These are phyloP conservation scores for Halcyon badia DNA, from an alignment of 2,797 vertebrate species.

Conservation along the genomic window DNA sequence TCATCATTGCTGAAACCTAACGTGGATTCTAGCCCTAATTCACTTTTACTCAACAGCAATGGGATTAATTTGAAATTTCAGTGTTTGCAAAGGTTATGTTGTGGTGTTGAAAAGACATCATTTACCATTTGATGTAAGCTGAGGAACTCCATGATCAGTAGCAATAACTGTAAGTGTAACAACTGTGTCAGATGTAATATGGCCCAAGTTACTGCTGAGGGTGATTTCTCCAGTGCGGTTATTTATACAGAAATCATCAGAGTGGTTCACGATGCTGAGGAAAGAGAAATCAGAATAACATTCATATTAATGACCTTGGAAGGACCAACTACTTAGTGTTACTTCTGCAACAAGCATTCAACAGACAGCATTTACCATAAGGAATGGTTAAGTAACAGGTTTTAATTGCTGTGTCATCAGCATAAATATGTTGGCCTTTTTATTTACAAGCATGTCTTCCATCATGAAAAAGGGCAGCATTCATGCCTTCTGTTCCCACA, in stretches of 20 bases:
- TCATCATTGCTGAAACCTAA: neutral
- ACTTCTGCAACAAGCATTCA: neutral
- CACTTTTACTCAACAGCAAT: neutral
- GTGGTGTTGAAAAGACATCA: neutral
- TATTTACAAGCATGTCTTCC: neutral
- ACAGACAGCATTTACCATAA: neutral
- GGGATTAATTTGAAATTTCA: neutral
- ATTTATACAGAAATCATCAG: slow-evolving; percentile 76
- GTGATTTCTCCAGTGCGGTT: slow-evolving; percentile 78
- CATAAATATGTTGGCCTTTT: neutral
- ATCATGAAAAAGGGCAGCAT: neutral
- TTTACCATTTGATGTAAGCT: slow-evolving; percentile 79
- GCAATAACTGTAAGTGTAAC: slow-evolving; percentile 77
- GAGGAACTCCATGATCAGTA: slow-evolving; percentile 79
- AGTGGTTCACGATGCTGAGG: slow-evolving; percentile 73
- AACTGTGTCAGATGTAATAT: slow-evolving; percentile 70
- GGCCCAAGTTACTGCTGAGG: slow-evolving; percentile 71
- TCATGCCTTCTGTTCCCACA: neutral
- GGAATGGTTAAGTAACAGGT: neutral
- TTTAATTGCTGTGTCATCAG: neutral
- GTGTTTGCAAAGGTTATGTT: neutral
- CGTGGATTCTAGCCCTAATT: neutral
- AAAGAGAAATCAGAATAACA: neutral
- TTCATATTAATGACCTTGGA: neutral
- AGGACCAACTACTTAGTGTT: neutral